Evolutionary conservation across 2,888 invertebrate species (phyloP).

Genomic region (Himalopsyche anomala): DNA sequence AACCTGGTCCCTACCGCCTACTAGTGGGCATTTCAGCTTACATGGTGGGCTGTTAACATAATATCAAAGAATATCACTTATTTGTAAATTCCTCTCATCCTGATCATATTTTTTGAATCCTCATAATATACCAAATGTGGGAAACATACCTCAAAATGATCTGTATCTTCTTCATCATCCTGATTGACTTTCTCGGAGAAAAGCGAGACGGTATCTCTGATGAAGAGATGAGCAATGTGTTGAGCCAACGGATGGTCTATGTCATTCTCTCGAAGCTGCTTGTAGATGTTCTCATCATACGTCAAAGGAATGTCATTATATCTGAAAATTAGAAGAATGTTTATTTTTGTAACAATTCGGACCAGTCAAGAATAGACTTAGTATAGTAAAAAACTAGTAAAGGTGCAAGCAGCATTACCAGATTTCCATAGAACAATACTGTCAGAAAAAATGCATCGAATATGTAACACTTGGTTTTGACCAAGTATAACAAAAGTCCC

Average conservation of each 20-base stretch:
- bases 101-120: too few relatives aligned
- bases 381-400: too few relatives aligned
- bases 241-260: slow-evolving; percentile 95
- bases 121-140: neutral
- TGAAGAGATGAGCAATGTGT: slow-evolving; percentile 98
- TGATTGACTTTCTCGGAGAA: slow-evolving; percentile 97
- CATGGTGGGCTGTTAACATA: too few relatives aligned
- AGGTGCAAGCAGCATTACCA: too few relatives aligned
- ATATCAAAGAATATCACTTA: too few relatives aligned
- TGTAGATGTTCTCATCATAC: slow-evolving; percentile 89
- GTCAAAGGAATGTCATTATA: slow-evolving; percentile 96
- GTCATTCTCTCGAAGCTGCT: slow-evolving; percentile 88
- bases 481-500: too few relatives aligned
- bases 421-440: too few relatives aligned
- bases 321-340: slow-evolving; percentile 69
- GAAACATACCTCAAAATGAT: slow-evolving; percentile 94
- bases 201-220: slow-evolving; percentile 95
- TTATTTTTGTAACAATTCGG: slow-evolving; percentile 48
- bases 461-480: too few relatives aligned
- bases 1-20: too few relatives aligned
- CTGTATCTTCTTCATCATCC: slow-evolving; percentile 94
- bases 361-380: neutral
- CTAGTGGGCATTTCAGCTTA: too few relatives aligned
- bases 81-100: too few relatives aligned
- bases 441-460: too few relatives aligned